A percentile compares a stretch with the other conserved stretches of the same genome.
Evolutionary conservation across 2,797 vertebrate genomes (phyloP).

Genomic region (Loriculus beryllinus): DNA sequence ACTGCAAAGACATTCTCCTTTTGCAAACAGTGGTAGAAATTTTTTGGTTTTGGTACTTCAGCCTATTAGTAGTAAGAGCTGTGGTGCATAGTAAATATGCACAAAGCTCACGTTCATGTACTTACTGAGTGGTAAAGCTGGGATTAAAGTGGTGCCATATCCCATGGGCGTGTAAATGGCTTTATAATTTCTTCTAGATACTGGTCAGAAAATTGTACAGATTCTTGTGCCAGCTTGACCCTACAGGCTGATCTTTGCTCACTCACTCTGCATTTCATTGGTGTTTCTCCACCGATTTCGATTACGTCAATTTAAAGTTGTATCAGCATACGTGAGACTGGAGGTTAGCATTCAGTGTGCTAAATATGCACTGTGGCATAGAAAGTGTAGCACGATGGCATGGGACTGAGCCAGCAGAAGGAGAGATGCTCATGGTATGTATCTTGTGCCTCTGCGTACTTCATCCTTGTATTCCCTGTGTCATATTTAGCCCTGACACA

Average conservation of each 20-base stretch:
- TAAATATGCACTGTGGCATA: background rate
- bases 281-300: background rate
- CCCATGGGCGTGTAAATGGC: background rate
- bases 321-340: accelerated
- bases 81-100: background rate
- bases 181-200: background rate
- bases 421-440: background rate
- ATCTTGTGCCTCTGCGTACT: background rate
- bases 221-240: background rate
- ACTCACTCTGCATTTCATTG: background rate
- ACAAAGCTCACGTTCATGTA: background rate
- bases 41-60: background rate
- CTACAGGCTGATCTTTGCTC: background rate
- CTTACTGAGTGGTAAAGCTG: background rate
- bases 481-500: background rate
- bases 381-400: background rate
- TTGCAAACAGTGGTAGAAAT: background rate
- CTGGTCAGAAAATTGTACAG: background rate
- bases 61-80: background rate
- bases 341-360: background rate
- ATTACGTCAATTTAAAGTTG: background rate
- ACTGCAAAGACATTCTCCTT: background rate
- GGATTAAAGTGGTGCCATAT: background rate
- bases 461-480: background rate
- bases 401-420: background rate